These are phyloP conservation scores for Aldabrachelys gigantea DNA, from an alignment of 2,113 vertebrate genomes.

Conservation along the genomic window DNA sequence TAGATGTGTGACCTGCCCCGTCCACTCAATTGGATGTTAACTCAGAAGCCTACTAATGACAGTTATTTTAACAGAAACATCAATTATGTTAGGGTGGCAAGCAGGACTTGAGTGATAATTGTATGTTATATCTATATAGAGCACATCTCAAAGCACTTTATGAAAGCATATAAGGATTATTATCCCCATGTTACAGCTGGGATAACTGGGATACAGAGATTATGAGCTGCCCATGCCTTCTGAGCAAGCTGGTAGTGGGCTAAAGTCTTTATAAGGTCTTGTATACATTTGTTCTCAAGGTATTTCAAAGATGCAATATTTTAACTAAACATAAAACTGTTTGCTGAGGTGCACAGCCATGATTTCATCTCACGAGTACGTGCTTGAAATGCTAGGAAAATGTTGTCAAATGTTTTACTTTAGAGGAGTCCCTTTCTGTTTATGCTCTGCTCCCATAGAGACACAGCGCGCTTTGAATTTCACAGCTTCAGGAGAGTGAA, in stretches of 20 bases:
- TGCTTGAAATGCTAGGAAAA: not conserved
- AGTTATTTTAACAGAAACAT: not conserved
- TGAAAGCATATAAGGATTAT: accelerated
- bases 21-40: accelerated
- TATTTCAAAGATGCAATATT: not conserved
- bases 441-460: not conserved
- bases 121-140: not conserved
- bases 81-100: accelerated
- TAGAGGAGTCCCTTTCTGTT: not conserved
- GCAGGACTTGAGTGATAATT: accelerated
- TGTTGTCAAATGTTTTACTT: constrained; percentile 17
- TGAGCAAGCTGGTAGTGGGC: not conserved
- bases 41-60: accelerated
- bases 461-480: not conserved
- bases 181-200: not conserved
- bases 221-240: not conserved
- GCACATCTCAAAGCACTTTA: not conserved
- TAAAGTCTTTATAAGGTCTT: not conserved
- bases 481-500: constrained; percentile 31
- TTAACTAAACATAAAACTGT: not conserved
- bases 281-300: accelerated
- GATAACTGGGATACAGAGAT: not conserved
- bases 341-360: not conserved
- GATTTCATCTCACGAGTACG: accelerated
- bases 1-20: not conserved